A percentile compares a stretch with the other conserved stretches of the same genome.
phyloP scores from a whole-genome alignment of 2,113 vertebrate genomes.

The Entomyzon cyanotis region DNA sequence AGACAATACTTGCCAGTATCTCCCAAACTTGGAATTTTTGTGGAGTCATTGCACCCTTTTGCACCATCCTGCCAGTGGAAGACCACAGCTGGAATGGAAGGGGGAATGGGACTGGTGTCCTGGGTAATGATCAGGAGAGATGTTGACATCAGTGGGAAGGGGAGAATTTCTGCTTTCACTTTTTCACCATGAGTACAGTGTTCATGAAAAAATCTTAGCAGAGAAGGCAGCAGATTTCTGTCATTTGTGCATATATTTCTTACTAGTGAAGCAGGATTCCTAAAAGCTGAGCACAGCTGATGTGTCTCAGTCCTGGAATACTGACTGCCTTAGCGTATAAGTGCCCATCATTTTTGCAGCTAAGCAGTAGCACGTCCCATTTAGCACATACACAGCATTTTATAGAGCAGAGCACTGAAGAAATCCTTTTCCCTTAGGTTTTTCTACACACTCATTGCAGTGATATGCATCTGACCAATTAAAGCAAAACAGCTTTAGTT shows the following conservation, averaged over 20 bases:
- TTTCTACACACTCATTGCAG: not conserved
- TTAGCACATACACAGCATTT: slow-evolving; percentile 17
- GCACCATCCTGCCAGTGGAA: not conserved
- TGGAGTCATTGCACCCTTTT: not conserved
- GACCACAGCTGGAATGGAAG: not conserved
- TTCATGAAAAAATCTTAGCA: not conserved
- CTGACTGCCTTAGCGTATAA: not conserved
- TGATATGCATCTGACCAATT: slow-evolving; percentile 36
- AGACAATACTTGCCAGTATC: not conserved
- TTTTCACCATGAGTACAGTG: not conserved
- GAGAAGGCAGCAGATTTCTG: not conserved
- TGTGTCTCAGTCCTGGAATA: not conserved
- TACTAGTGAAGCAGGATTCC: not conserved
- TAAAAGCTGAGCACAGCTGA: not conserved
- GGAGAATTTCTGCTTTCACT: not conserved
- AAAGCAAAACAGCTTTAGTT: slow-evolving; percentile 43
- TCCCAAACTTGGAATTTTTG: not conserved
- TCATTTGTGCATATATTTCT: not conserved
- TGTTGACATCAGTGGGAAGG: not conserved
- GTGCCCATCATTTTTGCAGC: not conserved
- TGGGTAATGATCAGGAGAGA: not conserved
- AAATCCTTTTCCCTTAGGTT: slow-evolving; percentile 36
- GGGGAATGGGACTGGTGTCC: not conserved
- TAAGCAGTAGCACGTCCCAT: not conserved
- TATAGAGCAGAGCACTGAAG: not conserved